Evolutionary conservation across 2,888 invertebrate species (phyloP), one percentile per base, ranked within the genome.

Genomic region (Sarcophaga variegata): DNA sequence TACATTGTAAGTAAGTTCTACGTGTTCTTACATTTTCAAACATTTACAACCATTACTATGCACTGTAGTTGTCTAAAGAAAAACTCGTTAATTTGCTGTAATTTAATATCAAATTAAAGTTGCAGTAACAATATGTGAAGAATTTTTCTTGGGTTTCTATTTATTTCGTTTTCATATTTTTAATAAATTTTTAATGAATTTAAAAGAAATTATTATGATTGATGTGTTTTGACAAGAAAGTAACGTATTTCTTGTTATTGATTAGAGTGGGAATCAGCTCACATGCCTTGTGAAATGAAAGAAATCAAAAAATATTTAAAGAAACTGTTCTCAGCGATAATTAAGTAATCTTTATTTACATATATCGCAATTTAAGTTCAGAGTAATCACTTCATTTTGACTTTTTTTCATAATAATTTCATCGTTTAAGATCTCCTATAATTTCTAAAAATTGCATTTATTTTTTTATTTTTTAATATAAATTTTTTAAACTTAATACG

Each of bases 61-160:
- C 37, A 37, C 2, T 54, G 54, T 1, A 3, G 5, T 54, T 54
- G 0, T 54, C 17, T 54, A 54, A 54, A 14, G 17, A 70, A 70
- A 20, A n/a, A 45, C 22, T 4, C 74, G 37, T 67, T 67, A 74
- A 59, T 75, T 67, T 66, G 60, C 14, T 25, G 45, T 59, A 72
- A 67, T 81, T 81, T 60, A 49, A 22, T 25, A 20, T 20, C 17
- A 59, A 62, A 12, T 60, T 62, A 63, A 54, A 54, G 14, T 17
- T 54, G 54, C 17, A 14, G 3, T 54, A 54, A 14, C 12, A 14
- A 17, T 17, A 54, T 54, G 17, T 12, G 54, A 54, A 54, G 54
- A 14, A 14, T 54, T 17, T 54, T 17, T 54, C 54, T 14, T 49
- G 49, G 49, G 12, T 49, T 49, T 11, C 4, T 49, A 11, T 11